Evolutionary conservation across 23 tunicate genomes (phyloP).

Genomic region (Trididemnum nubilum): DNA sequence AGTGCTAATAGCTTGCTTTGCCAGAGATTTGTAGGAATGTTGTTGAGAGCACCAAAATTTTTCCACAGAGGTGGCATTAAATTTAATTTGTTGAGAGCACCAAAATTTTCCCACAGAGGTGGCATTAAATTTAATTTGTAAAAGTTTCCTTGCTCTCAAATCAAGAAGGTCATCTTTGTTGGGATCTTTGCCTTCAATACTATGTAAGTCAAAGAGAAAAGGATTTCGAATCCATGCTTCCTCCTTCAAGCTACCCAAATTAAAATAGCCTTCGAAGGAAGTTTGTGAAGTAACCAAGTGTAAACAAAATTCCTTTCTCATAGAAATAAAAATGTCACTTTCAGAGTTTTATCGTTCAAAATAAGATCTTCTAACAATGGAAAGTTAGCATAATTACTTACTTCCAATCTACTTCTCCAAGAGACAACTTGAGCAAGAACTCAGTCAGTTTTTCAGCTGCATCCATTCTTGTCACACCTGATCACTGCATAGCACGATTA

Average conservation of each 20-base stretch:
- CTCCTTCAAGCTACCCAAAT: conserved; percentile 16
- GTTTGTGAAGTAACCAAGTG: conserved; percentile 36
- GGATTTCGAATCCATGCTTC: conserved; percentile 45
- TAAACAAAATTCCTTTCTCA: conserved; percentile 28
- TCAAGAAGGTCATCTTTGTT: conserved; percentile 44
- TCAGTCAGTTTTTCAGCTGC: conserved; percentile 44
- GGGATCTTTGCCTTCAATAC: conserved; percentile 28
- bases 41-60: conserved; percentile 13
- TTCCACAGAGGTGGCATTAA: background rate
- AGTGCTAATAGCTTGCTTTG: conserved; percentile 7
- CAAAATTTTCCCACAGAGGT: background rate
- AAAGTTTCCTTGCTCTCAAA: background rate
- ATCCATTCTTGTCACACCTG: conserved; percentile 53
- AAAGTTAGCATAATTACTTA: conserved; percentile 41
- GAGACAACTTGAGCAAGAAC: conserved; percentile 27
- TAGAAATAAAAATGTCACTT: conserved; percentile 19
- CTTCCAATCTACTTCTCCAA: conserved; percentile 39
- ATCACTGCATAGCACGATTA: conserved; percentile 40
- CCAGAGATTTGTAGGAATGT: conserved; percentile 10
- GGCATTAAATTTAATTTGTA: background rate
- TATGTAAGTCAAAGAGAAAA: conserved; percentile 35
- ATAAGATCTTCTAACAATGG: conserved; percentile 46
- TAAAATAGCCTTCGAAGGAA: conserved; percentile 23
- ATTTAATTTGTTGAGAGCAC: conserved; percentile 1
- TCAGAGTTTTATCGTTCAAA: conserved; percentile 24